phyloP scores from a whole-genome alignment of 2,888 invertebrate species.

The Cloeon dipterum region DNA sequence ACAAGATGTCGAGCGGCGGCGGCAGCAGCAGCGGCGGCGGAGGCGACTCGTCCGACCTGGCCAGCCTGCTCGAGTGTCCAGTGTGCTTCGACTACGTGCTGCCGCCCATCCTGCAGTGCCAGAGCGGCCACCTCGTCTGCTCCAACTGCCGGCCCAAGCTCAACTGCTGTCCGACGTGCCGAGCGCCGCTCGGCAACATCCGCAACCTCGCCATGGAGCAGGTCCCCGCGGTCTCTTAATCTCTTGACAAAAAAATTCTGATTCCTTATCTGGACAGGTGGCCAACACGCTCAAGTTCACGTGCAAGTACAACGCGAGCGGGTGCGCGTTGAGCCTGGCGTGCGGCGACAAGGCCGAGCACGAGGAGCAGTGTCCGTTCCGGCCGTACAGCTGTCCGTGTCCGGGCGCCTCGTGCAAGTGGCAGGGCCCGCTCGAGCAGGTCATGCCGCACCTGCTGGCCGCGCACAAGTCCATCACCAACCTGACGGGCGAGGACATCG shows the following conservation, averaged over 20 bases:
- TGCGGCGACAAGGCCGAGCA: slow-evolving; percentile 30
- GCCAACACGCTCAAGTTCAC: slow-evolving; percentile 31
- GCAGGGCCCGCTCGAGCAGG: slow-evolving; percentile 30
- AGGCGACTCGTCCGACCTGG: background rate
- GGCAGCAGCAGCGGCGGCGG: too few species aligned
- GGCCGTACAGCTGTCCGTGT: slow-evolving; percentile 33
- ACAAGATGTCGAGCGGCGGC: too few species aligned
- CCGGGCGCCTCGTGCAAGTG: slow-evolving; percentile 35
- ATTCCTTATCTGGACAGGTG: too few species aligned
- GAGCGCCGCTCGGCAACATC: slow-evolving; percentile 30
- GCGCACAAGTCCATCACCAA: slow-evolving; percentile 31
- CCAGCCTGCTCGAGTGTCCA: slow-evolving; percentile 4
- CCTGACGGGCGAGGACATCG: slow-evolving; percentile 76
- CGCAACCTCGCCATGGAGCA: slow-evolving; percentile 35
- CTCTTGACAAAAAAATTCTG: too few species aligned
- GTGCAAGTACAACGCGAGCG: slow-evolving; percentile 28
- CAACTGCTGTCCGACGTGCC: slow-evolving; percentile 30
- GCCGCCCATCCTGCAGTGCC: slow-evolving; percentile 1
- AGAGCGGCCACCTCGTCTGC: slow-evolving; percentile 3
- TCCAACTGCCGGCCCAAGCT: slow-evolving; percentile 26
- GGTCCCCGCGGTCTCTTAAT: too few species aligned
- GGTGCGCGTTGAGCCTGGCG: slow-evolving; percentile 22
- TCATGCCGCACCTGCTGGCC: slow-evolving; percentile 32
- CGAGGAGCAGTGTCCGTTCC: slow-evolving; percentile 31
- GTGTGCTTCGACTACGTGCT: slow-evolving; percentile 3